Percentiles rank a stretch among this genome's conserved stretches.
These are phyloP conservation scores for Patella pellucida DNA, from an alignment of 2,888 invertebrate genomes.

Conservation along the genomic window DNA sequence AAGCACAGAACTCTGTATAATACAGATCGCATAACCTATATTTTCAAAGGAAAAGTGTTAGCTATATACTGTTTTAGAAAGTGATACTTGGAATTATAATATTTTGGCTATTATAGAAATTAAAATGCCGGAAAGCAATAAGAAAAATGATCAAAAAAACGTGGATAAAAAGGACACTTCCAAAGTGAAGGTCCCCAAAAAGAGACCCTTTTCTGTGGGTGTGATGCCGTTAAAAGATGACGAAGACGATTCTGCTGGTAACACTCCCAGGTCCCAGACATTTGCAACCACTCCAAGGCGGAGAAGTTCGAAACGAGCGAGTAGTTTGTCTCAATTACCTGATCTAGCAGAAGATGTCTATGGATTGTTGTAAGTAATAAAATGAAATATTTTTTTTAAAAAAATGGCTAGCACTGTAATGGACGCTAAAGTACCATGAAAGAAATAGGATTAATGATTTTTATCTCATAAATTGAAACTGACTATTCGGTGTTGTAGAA, in stretches of 20 bases:
- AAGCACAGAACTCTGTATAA: too few species aligned
- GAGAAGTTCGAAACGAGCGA: background rate
- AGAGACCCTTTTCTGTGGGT: background rate
- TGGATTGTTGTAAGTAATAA: background rate
- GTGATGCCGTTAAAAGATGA: background rate
- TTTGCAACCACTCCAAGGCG: background rate
- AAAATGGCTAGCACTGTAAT: background rate
- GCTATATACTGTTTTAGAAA: too few species aligned
- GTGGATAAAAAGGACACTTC: background rate
- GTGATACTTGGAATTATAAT: too few species aligned
- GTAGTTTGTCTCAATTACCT: background rate
- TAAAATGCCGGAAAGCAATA: background rate
- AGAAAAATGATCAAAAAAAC: background rate
- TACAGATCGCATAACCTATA: too few species aligned
- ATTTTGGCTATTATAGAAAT: background rate
- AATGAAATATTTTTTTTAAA: background rate
- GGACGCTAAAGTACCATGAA: background rate
- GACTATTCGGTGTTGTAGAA: too few species aligned
- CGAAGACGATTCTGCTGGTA: background rate
- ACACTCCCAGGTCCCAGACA: background rate
- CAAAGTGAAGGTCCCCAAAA: background rate
- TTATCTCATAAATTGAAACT: too few species aligned
- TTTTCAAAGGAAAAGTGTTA: too few species aligned
- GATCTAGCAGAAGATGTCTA: background rate
- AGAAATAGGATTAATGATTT: too few species aligned